Evolutionary conservation across 2,113 vertebrate genomes (phyloP).

Genomic region (Eonycteris spelaea): DNA sequence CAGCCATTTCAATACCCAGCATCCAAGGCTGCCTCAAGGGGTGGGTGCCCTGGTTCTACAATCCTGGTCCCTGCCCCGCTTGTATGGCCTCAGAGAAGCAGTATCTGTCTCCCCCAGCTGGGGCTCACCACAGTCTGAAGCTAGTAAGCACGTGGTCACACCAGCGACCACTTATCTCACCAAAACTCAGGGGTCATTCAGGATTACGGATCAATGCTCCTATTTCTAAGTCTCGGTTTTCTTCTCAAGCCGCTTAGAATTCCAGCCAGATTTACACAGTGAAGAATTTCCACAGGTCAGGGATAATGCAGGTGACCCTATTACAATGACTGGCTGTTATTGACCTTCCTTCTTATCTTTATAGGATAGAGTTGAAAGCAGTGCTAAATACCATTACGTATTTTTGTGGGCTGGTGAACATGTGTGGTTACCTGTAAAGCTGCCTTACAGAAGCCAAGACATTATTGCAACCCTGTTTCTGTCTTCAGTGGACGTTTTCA

Average conservation of each 20-base stretch:
- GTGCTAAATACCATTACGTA: neutral
- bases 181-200: neutral
- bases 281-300: neutral
- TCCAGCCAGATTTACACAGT: neutral
- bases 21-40: neutral
- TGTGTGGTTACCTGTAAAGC: neutral
- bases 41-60: neutral
- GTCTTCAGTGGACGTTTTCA: accelerated
- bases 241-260: neutral
- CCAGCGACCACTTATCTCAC: neutral
- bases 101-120: neutral
- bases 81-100: neutral
- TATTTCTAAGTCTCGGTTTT: neutral
- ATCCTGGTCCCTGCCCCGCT: accelerated
- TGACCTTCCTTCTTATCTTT: neutral
- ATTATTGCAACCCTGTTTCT: neutral
- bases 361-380: neutral
- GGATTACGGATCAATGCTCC: neutral
- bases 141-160: neutral
- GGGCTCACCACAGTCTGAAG: neutral
- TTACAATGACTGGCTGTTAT: neutral
- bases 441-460: neutral
- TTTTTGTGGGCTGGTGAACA: neutral
- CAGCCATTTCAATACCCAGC: neutral
- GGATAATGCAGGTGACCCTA: neutral